These are phyloP conservation scores for Orussus abietinus DNA, from an alignment of 1,140 invertebrate genomes.

Conservation along the genomic window DNA sequence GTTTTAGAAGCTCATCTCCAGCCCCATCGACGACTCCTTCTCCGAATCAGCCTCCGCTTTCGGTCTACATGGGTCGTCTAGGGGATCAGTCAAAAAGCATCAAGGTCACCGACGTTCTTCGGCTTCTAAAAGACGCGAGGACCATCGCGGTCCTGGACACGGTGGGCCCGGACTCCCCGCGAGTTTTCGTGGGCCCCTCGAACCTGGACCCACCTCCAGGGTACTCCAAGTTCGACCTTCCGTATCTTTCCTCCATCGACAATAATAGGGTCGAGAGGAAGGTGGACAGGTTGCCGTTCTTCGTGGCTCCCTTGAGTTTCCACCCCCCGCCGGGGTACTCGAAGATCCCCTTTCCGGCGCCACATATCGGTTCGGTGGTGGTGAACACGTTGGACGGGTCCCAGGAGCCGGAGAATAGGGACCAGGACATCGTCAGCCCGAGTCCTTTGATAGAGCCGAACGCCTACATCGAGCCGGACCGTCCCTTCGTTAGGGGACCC, in stretches of 20 bases:
- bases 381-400: slow-evolving; percentile 52
- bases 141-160: slow-evolving; percentile 73
- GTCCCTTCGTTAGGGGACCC: too few relatives aligned
- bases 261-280: slow-evolving; percentile 67
- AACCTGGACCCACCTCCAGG: slow-evolving; percentile 65
- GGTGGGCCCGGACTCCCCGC: slow-evolving; percentile 61
- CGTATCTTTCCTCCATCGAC: slow-evolving; percentile 73
- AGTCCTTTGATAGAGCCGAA: slow-evolving; percentile 36
- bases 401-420: slow-evolving; percentile 22
- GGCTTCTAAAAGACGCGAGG: slow-evolving; percentile 64
- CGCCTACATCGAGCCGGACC: slow-evolving; percentile 33
- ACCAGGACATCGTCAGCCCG: slow-evolving; percentile 25
- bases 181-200: slow-evolving; percentile 76
- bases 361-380: slow-evolving; percentile 80
- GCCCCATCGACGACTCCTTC: slow-evolving; percentile 29
- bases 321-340: slow-evolving; percentile 74
- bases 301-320: slow-evolving; percentile 78
- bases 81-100: slow-evolving; percentile 47
- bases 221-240: slow-evolving; percentile 76
- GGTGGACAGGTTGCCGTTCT: slow-evolving; percentile 72
- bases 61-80: slow-evolving; percentile 67
- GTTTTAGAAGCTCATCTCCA: slow-evolving; percentile 15
- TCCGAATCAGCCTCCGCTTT: slow-evolving; percentile 76
- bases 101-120: slow-evolving; percentile 66
- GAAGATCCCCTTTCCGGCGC: slow-evolving; percentile 77